Evolutionary conservation across 2,888 invertebrate species (phyloP).

Genomic region (Fragum whitleyi): DNA sequence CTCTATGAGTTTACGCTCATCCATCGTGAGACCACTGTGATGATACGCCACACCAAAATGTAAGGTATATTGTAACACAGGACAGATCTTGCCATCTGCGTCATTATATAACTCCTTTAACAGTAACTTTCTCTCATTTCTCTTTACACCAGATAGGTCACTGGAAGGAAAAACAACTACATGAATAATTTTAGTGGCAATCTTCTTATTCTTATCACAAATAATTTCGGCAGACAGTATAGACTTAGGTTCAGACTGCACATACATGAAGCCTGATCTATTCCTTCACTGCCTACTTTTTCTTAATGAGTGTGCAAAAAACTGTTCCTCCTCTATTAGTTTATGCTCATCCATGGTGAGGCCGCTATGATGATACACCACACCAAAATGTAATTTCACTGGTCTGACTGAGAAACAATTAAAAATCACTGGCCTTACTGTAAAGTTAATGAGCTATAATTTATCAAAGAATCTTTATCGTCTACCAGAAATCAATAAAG

Average conservation of each 20-base stretch:
- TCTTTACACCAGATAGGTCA: conserved; percentile 87
- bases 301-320: too few species aligned
- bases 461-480: too few species aligned
- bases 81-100: conserved; percentile 89
- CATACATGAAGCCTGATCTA: too few species aligned
- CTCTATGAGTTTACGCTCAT: conserved; percentile 94
- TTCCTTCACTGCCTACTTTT: too few species aligned
- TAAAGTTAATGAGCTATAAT: too few species aligned
- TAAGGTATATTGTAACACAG: conserved; percentile 89
- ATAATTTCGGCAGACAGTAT: too few species aligned
- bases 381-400: conserved; percentile 92
- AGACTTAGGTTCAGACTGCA: too few species aligned
- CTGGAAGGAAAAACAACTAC: conserved; percentile 84
- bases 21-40: conserved; percentile 93
- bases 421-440: too few species aligned
- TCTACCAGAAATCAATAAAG: too few species aligned
- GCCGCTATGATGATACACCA: conserved; percentile 96
- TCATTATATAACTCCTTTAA: conserved; percentile 88
- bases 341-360: conserved; percentile 94
- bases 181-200: not conserved
- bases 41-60: conserved; percentile 96
- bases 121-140: conserved; percentile 87
- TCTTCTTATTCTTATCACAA: not conserved
- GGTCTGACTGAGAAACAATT: too few species aligned
- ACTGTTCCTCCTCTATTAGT: conserved; percentile 92